Evolutionary conservation across 2,113 vertebrate species (phyloP).

Genomic region (Grammomys surdaster): DNA sequence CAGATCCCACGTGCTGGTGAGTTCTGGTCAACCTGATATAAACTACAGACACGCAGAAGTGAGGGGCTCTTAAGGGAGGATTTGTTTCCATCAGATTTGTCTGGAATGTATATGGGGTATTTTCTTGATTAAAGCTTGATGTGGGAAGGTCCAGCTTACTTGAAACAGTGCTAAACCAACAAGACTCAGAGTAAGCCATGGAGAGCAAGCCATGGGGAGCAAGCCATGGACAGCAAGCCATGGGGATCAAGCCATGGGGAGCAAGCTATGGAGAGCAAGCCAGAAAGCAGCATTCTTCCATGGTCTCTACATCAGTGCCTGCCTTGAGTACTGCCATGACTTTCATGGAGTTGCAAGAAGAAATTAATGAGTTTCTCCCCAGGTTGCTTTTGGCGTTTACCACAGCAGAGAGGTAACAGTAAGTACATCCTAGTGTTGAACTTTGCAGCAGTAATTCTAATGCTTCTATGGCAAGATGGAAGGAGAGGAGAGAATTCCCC

Average conservation of each 20-base stretch:
- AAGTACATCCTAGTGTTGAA: background rate
- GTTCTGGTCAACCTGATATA: background rate
- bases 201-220: too few relatives aligned
- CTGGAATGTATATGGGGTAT: too few relatives aligned
- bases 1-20: too few relatives aligned
- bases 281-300: background rate
- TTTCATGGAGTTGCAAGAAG: background rate
- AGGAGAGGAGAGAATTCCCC: too few relatives aligned
- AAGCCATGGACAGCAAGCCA: background rate
- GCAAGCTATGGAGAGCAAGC: background rate
- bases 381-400: background rate
- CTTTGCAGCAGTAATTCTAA: too few relatives aligned
- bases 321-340: background rate
- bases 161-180: background rate
- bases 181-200: background rate
- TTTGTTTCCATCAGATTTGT: too few relatives aligned
- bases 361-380: background rate
- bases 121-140: background rate
- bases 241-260: background rate
- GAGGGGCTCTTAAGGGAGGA: background rate
- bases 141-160: background rate
- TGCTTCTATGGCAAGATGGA: background rate
- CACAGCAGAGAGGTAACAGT: background rate
- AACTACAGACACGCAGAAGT: background rate
- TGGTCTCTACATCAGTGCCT: background rate